These are phyloP conservation scores for Eriosoma lanigerum DNA, from an alignment of 1,140 invertebrate species.

Conservation along the genomic window DNA sequence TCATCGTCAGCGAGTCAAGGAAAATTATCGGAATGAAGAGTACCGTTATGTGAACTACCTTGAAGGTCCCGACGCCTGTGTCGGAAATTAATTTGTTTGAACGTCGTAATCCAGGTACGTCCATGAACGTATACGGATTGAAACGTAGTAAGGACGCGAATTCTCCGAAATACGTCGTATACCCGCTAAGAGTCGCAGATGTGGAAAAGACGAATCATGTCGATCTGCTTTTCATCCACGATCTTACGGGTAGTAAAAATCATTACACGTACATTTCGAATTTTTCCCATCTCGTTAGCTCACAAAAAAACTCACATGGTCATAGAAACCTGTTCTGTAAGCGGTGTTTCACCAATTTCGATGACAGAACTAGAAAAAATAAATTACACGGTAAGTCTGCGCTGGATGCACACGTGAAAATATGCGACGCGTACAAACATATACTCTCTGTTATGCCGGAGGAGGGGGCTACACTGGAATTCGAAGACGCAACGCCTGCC, in stretches of 20 bases:
- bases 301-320: neutral
- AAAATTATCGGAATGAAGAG: neutral
- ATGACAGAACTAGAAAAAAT: neutral
- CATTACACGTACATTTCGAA: neutral
- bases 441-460: neutral
- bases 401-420: neutral
- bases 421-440: neutral
- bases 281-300: neutral
- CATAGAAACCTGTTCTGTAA: neutral
- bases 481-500: too few species aligned
- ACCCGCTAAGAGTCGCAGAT: neutral
- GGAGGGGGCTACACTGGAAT: neutral
- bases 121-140: neutral
- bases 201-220: neutral
- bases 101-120: neutral
- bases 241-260: neutral
- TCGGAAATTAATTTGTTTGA: neutral
- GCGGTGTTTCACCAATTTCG: neutral
- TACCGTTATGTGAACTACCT: neutral
- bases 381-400: neutral
- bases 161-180: neutral
- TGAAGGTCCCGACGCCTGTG: neutral
- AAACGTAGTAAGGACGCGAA: neutral
- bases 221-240: neutral
- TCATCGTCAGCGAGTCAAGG: neutral